Percentiles rank a stretch among this genome's conserved stretches.
phyloP scores from a whole-genome alignment of 2,113 vertebrate genomes.

The Scopus umbretta region DNA sequence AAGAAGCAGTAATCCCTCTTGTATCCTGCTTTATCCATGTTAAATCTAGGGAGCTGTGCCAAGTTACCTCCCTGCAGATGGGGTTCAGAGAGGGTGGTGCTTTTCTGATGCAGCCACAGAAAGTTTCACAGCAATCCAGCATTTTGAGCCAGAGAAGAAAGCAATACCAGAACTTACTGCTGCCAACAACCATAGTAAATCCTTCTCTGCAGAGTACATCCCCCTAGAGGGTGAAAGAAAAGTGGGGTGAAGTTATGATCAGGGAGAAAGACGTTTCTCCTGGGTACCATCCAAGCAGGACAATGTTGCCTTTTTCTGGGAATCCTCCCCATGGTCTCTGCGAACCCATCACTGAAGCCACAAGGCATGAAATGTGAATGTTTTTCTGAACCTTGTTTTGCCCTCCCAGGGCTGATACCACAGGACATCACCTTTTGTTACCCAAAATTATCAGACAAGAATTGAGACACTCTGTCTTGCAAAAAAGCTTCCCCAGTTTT shows the following conservation, averaged over 20 bases:
- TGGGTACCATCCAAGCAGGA: not conserved
- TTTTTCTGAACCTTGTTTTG: not conserved
- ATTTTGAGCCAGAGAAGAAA: not conserved
- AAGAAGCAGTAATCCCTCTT: not conserved
- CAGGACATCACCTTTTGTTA: not conserved
- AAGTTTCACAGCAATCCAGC: not conserved
- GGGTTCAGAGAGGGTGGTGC: not conserved
- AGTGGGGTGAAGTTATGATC: no score
- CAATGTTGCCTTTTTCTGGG: not conserved
- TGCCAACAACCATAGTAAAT: fast-evolving
- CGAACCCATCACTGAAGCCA: not conserved
- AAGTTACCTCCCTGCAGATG: not conserved
- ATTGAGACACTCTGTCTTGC: not conserved
- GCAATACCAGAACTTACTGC: not conserved
- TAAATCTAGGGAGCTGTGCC: not conserved
- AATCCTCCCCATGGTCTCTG: not conserved
- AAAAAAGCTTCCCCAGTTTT: not conserved
- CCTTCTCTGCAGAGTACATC: not conserved
- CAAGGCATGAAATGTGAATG: not conserved
- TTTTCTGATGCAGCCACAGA: not conserved
- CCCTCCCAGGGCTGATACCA: not conserved
- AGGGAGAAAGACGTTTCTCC: not conserved
- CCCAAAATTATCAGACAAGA: not conserved
- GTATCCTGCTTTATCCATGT: no score
- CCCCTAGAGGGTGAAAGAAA: no score